Base-by-base conservation (phyloP, 2,113 vertebrate species). In the Hippocampus guttulatus region DNA sequence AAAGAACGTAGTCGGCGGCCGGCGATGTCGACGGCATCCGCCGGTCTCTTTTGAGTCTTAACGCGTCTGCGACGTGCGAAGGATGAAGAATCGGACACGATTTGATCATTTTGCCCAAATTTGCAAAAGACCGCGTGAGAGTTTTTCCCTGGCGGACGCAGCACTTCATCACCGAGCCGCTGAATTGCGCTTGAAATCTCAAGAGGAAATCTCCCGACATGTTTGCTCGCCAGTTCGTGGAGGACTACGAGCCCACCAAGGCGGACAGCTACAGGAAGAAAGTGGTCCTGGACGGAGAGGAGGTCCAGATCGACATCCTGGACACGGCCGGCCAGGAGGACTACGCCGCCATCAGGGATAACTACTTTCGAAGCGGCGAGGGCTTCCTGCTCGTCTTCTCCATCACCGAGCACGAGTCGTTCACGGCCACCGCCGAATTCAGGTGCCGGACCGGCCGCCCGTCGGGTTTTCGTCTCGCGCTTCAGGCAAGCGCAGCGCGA, bases 241-340 rank as follows among this genome's bases (percentile, higher is more conserved):
- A 91, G 69, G 90, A 91, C 77, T 91, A 91, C 1, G 87, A 90
- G 77, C 90, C 90, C 76, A 91, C 90, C 68, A 91, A 90, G 81
- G 88, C 90, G 0, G 90, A 90, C 87, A 91, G 90, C 85, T 92
- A 91, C 81, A 88, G 91, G 70, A 92, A 91, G 81, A 91, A 92
- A 74, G 91, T 92, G 75, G 91, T 92, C 20, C 85, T 92, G 79
- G 90, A 92, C 7, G 91, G 91, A 15, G 91, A 92, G 81, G 90
- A 91, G 70, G 89, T 89, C 64, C 91, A 91, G 81, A 90, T 92
- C 0, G 91, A 92, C 77, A 92, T 92, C 65, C 79, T 92, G 80
- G 91, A 92, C 85, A 92, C 91, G 14, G 91, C 91, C 0, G 91
- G 90, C 30, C 90, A 92, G 85, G 91, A 92, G 77, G 91, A 92